Percentiles rank a stretch among this genome's conserved stretches.
phyloP scores from a whole-genome alignment of 2,113 vertebrate species.

The Macaca mulatta region DNA sequence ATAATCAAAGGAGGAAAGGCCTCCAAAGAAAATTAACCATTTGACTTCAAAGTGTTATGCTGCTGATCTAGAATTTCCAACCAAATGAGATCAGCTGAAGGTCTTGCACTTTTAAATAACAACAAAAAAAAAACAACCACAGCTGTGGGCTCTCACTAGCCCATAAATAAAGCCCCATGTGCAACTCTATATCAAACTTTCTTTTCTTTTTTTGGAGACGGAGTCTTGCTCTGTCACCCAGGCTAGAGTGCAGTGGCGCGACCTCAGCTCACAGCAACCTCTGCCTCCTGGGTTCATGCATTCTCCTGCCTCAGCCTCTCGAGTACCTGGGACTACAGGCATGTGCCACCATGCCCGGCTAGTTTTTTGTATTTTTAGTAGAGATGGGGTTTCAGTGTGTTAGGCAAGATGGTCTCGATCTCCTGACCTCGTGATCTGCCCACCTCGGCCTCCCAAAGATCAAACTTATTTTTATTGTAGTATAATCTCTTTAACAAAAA shows the following conservation, averaged over 20 bases:
- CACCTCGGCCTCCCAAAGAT: neutral
- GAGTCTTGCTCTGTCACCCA: too few relatives aligned
- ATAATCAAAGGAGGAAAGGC: neutral
- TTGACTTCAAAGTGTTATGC: neutral
- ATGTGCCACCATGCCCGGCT: too few relatives aligned
- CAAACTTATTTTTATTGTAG: neutral
- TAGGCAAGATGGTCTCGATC: too few relatives aligned
- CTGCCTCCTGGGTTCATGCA: too few relatives aligned
- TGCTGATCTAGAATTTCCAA: neutral
- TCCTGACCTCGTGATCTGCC: too few relatives aligned
- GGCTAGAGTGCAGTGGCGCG: too few relatives aligned
- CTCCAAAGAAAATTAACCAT: constrained; percentile 32
- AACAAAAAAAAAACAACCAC: neutral
- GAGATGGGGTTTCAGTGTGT: too few relatives aligned
- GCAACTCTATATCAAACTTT: neutral
- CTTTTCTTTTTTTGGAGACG: neutral
- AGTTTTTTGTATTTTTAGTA: too few relatives aligned
- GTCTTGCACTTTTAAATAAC: neutral
- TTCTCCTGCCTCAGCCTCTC: too few relatives aligned
- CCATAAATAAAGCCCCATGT: neutral
- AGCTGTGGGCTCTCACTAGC: neutral
- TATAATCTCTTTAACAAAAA: neutral
- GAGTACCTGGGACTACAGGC: too few relatives aligned
- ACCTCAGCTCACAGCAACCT: too few relatives aligned
- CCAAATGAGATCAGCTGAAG: neutral